Percentiles rank a stretch among this genome's conserved stretches.
Evolutionary conservation across 2,797 vertebrate species (phyloP).

Genomic region (Echeneis naucrates): DNA sequence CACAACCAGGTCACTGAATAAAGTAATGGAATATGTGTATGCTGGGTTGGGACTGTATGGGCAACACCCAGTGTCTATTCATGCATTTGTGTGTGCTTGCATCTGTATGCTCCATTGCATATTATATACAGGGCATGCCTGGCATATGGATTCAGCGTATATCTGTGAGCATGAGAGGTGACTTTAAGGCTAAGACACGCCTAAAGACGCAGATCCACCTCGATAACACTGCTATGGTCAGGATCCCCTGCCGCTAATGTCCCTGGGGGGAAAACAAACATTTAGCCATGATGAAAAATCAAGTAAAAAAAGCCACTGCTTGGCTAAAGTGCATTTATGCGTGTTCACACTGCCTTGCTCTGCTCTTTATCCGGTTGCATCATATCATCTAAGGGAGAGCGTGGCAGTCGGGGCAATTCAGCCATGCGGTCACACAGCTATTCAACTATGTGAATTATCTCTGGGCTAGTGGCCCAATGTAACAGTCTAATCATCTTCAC

Average conservation of each 20-base stretch:
- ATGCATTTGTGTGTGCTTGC: slow-evolving; percentile 20
- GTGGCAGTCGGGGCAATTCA: slow-evolving; percentile 61
- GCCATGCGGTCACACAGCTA: slow-evolving; percentile 65
- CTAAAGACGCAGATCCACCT: slow-evolving; percentile 62
- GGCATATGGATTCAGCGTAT: slow-evolving; percentile 41
- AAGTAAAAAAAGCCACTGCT: slow-evolving; percentile 67
- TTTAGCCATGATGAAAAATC: slow-evolving; percentile 75
- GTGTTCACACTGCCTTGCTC: slow-evolving; percentile 66
- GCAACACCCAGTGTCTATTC: slow-evolving; percentile 13
- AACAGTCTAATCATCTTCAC: slow-evolving; percentile 63
- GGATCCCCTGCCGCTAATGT: slow-evolving; percentile 56
- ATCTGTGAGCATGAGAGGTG: slow-evolving; percentile 45
- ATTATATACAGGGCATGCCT: slow-evolving; percentile 8
- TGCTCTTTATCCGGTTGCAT: slow-evolving; percentile 78
- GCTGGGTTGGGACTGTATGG: background rate
- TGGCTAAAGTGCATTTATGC: slow-evolving; percentile 74
- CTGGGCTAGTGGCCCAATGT: slow-evolving; percentile 71
- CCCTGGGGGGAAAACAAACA: slow-evolving; percentile 68
- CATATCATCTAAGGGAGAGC: slow-evolving; percentile 72
- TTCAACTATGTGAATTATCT: slow-evolving; percentile 69
- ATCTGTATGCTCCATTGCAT: slow-evolving; percentile 41
- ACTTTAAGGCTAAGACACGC: slow-evolving; percentile 66
- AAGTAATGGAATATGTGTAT: slow-evolving; percentile 14
- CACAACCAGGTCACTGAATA: slow-evolving; percentile 1
- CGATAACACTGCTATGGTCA: slow-evolving; percentile 47